Conservation (phyloP, 2,888 invertebrate species). For the Scelioninae gen. 2 region DNA sequence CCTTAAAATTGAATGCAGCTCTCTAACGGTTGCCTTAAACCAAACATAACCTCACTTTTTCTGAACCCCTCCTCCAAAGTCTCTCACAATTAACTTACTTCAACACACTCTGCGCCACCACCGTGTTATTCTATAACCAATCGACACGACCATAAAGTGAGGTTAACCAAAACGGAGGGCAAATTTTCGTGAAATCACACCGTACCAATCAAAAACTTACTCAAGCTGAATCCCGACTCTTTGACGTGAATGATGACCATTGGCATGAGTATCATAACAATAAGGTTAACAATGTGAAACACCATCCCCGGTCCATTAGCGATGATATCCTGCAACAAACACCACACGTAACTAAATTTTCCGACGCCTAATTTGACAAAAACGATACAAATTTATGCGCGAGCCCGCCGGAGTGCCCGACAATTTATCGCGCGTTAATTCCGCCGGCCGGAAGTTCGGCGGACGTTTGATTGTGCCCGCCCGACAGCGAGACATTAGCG, state of each 20-base stretch:
- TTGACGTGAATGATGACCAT: slow-evolving; percentile 87
- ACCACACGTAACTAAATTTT: slow-evolving; percentile 30
- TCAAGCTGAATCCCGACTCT: slow-evolving; percentile 86
- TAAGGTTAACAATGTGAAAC: slow-evolving; percentile 86
- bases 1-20: too few species aligned
- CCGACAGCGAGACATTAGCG: slow-evolving; percentile 52
- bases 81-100: too few species aligned
- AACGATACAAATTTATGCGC: slow-evolving; percentile 39
- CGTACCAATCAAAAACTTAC: too few species aligned
- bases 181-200: too few species aligned
- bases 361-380: slow-evolving; percentile 42
- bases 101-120: too few species aligned
- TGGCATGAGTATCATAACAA: slow-evolving; percentile 86
- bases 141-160: too few species aligned
- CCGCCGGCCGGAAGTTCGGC: slow-evolving; percentile 35
- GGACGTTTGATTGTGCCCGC: slow-evolving; percentile 41
- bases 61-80: too few species aligned
- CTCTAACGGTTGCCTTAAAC: too few species aligned
- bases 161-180: too few species aligned
- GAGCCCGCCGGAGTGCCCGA: slow-evolving; percentile 22
- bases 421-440: slow-evolving; percentile 49
- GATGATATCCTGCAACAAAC: slow-evolving; percentile 81
- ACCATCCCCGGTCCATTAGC: slow-evolving; percentile 82
- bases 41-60: too few species aligned
- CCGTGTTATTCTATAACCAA: too few species aligned